Evolutionary conservation across 2,888 invertebrate species (phyloP).

Genomic region (Thera britannica): DNA sequence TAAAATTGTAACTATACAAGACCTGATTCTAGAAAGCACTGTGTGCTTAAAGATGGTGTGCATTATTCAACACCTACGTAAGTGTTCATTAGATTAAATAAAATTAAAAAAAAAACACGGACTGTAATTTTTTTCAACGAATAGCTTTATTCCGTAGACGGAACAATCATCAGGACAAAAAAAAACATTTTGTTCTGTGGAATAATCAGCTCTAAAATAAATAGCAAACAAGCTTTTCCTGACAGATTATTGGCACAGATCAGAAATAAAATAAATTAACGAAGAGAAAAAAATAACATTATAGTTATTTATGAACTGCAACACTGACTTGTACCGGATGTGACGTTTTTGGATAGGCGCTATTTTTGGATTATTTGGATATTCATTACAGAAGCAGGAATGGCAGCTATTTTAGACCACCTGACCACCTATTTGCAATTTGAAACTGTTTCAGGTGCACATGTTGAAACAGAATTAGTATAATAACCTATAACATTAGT

Average conservation of each 20-base stretch:
- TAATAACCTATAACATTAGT: not conserved
- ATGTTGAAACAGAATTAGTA: not conserved
- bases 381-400: slow-evolving; percentile 65
- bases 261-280: not conserved
- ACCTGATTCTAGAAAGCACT: no score
- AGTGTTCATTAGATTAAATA: no score
- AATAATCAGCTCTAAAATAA: no score
- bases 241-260: not conserved
- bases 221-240: no score
- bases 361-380: slow-evolving; percentile 79
- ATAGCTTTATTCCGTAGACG: no score
- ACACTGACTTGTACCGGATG: slow-evolving; percentile 51
- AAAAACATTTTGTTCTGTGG: no score
- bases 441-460: slow-evolving; percentile 62
- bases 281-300: not conserved
- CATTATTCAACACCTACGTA: no score
- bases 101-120: no score
- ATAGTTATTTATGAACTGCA: not conserved
- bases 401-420: slow-evolving; percentile 76
- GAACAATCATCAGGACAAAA: no score
- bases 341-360: slow-evolving; percentile 72
- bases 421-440: slow-evolving; percentile 74
- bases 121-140: no score
- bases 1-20: no score
- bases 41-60: no score